Base-by-base conservation (phyloP, 2,888 invertebrate species). In the Ceramica pisi region DNA sequence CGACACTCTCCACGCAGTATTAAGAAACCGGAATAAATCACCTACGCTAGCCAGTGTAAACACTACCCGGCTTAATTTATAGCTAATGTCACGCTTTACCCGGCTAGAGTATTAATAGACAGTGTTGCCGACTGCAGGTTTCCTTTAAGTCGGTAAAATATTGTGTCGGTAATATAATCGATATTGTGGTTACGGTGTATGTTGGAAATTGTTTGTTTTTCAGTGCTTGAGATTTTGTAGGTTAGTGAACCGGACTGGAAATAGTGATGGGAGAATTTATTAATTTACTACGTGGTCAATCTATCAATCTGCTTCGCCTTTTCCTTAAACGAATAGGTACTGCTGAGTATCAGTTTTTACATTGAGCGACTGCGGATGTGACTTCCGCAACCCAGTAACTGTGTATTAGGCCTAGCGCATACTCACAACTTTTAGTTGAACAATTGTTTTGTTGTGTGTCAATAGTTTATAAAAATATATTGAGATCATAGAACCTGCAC, bases 1-100 rank as follows among this genome's bases (percentile, higher is more conserved):
- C 53, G 67, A 63, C 51, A 61, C 35, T 6, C 62, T 61, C 64
- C 64, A 67, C 66, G 74, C 67, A 50, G 41, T 73, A 72, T 84
- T 82, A 84, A 74, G 80, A 75, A 77, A 66, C 68, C 41, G 41
- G 57, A 35, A 82, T 86, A 83, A 86, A 86, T 86, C 73, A 80
- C 19, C 35, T 66, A 69, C 46, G 19, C 70, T 12, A 64, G 81
- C 74, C 74, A 78, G 80, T 80, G 74, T 83, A 83, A 83, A 85
- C 85, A 85, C 41, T 79, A 73, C 46, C 70, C 69, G 56, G 57
- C 55, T 56, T 67, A 75, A 78, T 82, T 79, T 83, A 83, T 84
- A 23, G 64, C 66, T 67, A 66, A 76, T 81, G 70, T 69, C 23
- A 57, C 67, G 44, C 55, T 77, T 62, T 62, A 57, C 64, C 82